Base-by-base conservation (phyloP, 2,113 vertebrate species). In the Vanacampus margaritifer region DNA sequence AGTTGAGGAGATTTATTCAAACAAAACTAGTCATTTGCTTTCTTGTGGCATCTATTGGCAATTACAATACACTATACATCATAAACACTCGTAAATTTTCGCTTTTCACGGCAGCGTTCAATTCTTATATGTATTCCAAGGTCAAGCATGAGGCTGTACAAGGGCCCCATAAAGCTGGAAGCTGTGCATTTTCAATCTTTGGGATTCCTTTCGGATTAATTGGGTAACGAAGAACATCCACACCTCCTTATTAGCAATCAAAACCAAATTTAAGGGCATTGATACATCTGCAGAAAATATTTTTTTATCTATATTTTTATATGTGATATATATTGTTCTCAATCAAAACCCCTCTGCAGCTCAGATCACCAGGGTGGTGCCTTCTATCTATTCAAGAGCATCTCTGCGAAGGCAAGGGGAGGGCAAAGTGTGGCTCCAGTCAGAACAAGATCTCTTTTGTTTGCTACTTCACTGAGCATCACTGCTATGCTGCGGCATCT, bases 371-470 rank as follows among this genome's bases (percentile, higher is more conserved):
- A 43, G 23, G 23, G 37, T 24, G 64, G 73, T 39, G n/a, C 65
- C 71, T 66, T 74, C 51, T 72, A 36, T 83, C 60, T 87, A 79
- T 81, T 87, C 79, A 80, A 71, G 72, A 74, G 71, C 68, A 58
- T 78, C 64, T 65, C 73, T 64, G 58, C 48, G 64, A 12, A 19
- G 76, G 72, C 62, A 60, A 73, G 56, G 77, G 78, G 77, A 73
- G 76, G 78, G 74, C 73, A 83, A 79, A 87, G 78, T 82, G 83
- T 50, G 43, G 79, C 82, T 77, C 79, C 75, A 79, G 64, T 70
- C 66, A 58, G 77, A 84, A 88, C 86, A 88, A 82, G 81, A 69
- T 58, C 74, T 77, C 82, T 66, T 83, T 79, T 88, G 85, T 87
- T 79, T 80, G 70, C 68, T 51, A 70, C 53, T 72, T 85, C 76